Base-by-base conservation (phyloP, 2,888 invertebrate species). In the Nemurella pictetii region DNA sequence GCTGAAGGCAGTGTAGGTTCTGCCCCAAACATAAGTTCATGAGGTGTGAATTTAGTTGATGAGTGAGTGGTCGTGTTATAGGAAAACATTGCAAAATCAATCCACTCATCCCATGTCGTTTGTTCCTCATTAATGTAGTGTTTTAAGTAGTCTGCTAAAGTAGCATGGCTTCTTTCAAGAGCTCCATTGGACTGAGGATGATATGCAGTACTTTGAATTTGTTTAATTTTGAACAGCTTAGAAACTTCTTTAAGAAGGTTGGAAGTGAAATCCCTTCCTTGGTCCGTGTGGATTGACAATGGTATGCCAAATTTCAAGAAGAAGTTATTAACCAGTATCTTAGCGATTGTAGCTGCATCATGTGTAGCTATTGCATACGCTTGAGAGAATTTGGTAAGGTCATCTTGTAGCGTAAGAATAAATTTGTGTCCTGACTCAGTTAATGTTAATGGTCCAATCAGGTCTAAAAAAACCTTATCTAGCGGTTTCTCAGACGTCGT, bases 121-220 rank as follows among this genome's bases (percentile, higher is more conserved):
- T 85, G 32, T 30, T 85, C 83, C 29, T 82, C 29, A 9, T 73
- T 36, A 27, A 77, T 84, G 35, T 85, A 85, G 73, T 85, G 85
- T 81, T 85, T 85, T 12, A 85, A 12, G 25, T 85, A 83, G 26
- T 83, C 85, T 83, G 35, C 73, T 29, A 85, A 75, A 55, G 83
- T 55, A 29, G 82, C 74, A 32, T 83, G 85, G 29, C 83, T 83
- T 32, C 84, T 25, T 77, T 84, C 77, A 35, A 85, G 30, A 4
- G 84, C 74, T 29, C 85, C 85, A 25, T 83, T 83, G 12, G 85
- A 85, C 35, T 85, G 83, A 72, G 85, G 83, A 83, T 83, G 85
- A 75, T 82, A 85, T 29, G 85, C 85, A 29, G 83, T 83, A 25
- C 75, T 83, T 20, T 81, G 80, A 7, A 73, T 72, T 74, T 85